Percentiles rank a stretch among this genome's conserved stretches.
Conservation (phyloP, 1,140 invertebrate species). For the Gryon sp. region DNA sequence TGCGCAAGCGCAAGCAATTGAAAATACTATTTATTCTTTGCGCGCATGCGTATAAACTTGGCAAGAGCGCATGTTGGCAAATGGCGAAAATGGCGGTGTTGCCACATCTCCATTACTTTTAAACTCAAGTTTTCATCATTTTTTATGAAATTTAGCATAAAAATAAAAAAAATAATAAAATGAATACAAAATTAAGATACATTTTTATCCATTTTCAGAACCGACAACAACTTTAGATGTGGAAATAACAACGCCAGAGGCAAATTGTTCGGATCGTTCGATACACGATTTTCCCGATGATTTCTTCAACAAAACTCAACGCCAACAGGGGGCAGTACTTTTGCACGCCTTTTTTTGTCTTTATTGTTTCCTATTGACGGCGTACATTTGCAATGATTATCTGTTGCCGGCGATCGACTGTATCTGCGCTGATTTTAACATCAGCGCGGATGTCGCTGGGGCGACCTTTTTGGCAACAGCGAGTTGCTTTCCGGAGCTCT, state of each 20-base stretch:
- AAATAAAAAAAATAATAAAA: no score
- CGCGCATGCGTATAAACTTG: no score
- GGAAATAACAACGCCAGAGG: background rate
- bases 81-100: no score
- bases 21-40: no score
- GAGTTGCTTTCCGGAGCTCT: slow-evolving; percentile 93
- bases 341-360: slow-evolving; percentile 87
- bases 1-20: no score
- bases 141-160: no score
- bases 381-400: slow-evolving; percentile 92
- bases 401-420: slow-evolving; percentile 90
- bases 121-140: no score
- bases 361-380: slow-evolving; percentile 89
- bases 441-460: slow-evolving; percentile 91
- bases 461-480: slow-evolving; percentile 96
- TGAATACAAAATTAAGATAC: background rate
- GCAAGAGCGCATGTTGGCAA: no score
- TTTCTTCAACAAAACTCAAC: slow-evolving; percentile 82
- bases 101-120: no score
- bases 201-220: background rate
- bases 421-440: slow-evolving; percentile 86
- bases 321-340: slow-evolving; percentile 84
- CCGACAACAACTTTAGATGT: background rate
- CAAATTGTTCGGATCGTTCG: slow-evolving; percentile 75
- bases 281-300: slow-evolving; percentile 81